Percentiles rank a stretch among this genome's conserved stretches.
phyloP scores from a whole-genome alignment of 2,797 vertebrate genomes.

The Platalea minor region DNA sequence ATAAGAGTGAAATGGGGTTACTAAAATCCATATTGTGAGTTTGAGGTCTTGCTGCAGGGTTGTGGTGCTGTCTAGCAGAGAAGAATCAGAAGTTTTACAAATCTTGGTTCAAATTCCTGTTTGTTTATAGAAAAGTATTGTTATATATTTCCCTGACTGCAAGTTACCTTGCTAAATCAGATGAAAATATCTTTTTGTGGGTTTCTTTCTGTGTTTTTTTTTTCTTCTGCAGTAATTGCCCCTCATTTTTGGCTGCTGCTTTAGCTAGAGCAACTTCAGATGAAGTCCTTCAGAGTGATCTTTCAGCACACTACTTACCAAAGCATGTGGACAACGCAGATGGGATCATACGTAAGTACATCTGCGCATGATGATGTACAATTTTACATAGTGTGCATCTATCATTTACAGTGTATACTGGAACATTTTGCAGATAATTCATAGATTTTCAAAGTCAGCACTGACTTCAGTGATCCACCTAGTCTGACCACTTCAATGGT shows the following conservation, averaged over 20 bases:
- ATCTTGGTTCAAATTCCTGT: neutral
- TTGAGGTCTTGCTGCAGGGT: neutral
- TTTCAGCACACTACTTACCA: slow-evolving; percentile 83
- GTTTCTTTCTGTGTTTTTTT: slow-evolving; percentile 16
- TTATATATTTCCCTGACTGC: neutral
- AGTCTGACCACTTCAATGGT: neutral
- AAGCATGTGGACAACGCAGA: slow-evolving; percentile 85
- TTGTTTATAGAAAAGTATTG: neutral
- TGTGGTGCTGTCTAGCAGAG: neutral
- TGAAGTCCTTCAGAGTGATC: slow-evolving; percentile 89
- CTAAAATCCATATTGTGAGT: neutral
- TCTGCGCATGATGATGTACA: neutral
- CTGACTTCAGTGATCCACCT: neutral
- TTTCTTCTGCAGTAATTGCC: slow-evolving; percentile 80
- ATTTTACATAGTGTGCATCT: neutral
- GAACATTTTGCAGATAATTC: neutral
- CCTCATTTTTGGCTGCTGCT: slow-evolving; percentile 93
- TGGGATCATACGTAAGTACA: slow-evolving; percentile 87
- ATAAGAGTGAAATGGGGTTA: neutral
- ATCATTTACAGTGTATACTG: neutral
- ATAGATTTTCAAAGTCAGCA: neutral
- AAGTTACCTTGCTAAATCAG: neutral
- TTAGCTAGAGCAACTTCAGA: slow-evolving; percentile 91
- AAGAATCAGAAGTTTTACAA: neutral
- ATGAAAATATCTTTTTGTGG: neutral